Evolutionary conservation across 2,888 invertebrate species (phyloP).

Genomic region (Troilus luridus): DNA sequence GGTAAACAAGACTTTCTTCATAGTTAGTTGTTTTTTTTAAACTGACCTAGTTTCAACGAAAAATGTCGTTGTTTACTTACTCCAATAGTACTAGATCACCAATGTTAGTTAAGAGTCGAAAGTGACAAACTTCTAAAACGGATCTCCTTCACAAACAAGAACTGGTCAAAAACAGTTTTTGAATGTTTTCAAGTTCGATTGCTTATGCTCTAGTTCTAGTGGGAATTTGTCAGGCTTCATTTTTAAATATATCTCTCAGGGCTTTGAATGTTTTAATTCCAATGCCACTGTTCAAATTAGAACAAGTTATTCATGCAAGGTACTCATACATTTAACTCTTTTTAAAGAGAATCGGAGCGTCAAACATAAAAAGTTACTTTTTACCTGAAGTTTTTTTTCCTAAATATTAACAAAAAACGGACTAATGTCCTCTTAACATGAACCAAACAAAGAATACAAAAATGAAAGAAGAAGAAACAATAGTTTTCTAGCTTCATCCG

Average conservation of each 20-base stretch:
- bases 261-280: neutral
- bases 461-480: too few relatives aligned
- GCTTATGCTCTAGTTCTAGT: neutral
- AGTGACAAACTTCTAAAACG: neutral
- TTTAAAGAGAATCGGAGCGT: too few relatives aligned
- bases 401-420: too few relatives aligned
- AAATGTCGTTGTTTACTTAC: neutral
- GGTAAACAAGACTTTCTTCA: neutral
- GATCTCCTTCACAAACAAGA: neutral
- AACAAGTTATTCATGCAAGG: neutral
- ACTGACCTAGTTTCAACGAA: slow-evolving; percentile 5
- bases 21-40: neutral
- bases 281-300: neutral
- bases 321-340: too few relatives aligned
- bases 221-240: neutral
- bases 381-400: too few relatives aligned
- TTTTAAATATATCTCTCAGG: neutral
- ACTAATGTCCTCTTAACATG: too few relatives aligned
- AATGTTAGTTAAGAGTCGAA: neutral
- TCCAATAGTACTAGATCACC: neutral
- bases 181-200: neutral
- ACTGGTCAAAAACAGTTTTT: slow-evolving; percentile 4
- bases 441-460: too few relatives aligned
- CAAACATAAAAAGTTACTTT: too few relatives aligned
- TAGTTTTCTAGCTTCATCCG: too few relatives aligned